Conservation (phyloP, 2,888 invertebrate genomes). For the Cerastis rubricosa region DNA sequence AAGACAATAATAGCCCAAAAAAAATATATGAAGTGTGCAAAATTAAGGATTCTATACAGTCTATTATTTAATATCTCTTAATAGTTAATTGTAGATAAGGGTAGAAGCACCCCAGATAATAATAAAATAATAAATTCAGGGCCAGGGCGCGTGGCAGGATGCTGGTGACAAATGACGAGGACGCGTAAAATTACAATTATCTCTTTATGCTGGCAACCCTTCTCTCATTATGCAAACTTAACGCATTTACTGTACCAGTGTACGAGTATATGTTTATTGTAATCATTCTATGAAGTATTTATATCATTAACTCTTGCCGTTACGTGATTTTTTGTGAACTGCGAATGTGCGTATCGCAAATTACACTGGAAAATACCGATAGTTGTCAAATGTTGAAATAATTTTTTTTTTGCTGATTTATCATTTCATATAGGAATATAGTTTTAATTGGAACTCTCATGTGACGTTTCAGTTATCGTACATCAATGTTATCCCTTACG, state of each 20-base stretch:
- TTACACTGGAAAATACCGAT: conserved; percentile 36
- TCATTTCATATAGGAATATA: conserved; percentile 9
- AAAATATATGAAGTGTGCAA: conserved; percentile 62
- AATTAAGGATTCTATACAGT: conserved; percentile 61
- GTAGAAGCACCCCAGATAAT: conserved; percentile 83
- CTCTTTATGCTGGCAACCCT: conserved; percentile 84
- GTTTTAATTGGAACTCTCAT: conserved; percentile 45
- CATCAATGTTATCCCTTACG: conserved; percentile 75
- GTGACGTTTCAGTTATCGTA: conserved; percentile 59
- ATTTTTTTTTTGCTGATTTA: conserved; percentile 39
- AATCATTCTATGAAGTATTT: conserved; percentile 37
- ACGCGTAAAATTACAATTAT: conserved; percentile 89
- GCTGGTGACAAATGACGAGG: conserved; percentile 90
- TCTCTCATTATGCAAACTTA: conserved; percentile 87
- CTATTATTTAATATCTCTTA: conserved; percentile 81
- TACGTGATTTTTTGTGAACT: conserved; percentile 58
- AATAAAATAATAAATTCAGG: conserved; percentile 86
- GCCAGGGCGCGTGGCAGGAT: conserved; percentile 88
- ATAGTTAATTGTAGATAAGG: conserved; percentile 84
- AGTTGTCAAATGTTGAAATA: conserved; percentile 33
- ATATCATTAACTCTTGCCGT: conserved; percentile 37
- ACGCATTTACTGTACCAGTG: conserved; percentile 75
- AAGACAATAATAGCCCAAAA: conserved; percentile 22
- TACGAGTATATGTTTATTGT: conserved; percentile 66
- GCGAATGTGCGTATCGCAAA: conserved; percentile 52